These are phyloP conservation scores for Gadus chalcogrammus DNA, from an alignment of 2,113 vertebrate genomes.

Conservation along the genomic window DNA sequence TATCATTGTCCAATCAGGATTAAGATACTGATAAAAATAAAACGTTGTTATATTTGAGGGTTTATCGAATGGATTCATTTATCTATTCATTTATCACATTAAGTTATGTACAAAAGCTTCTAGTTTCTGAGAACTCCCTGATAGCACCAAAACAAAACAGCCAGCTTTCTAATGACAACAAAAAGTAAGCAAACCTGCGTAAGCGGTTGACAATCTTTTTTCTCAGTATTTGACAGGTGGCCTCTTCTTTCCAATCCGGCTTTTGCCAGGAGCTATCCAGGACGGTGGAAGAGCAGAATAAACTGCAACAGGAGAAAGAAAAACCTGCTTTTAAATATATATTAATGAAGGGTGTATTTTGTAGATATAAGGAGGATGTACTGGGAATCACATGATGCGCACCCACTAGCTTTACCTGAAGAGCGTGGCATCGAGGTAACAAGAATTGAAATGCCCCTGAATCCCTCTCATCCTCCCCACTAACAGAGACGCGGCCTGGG, in stretches of 20 bases:
- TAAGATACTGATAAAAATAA: not conserved
- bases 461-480: slow-evolving; percentile 78
- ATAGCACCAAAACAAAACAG: not conserved
- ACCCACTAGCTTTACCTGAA: slow-evolving; percentile 70
- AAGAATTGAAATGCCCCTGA: slow-evolving; percentile 81
- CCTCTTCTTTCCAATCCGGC: slow-evolving; percentile 49
- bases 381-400: not conserved
- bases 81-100: too few species aligned
- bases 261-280: slow-evolving; percentile 67
- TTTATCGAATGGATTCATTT: too few species aligned
- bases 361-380: not conserved
- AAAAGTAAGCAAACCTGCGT: slow-evolving; percentile 64
- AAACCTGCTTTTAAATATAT: not conserved
- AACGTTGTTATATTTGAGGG: too few species aligned
- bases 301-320: slow-evolving; percentile 50
- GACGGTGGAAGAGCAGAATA: slow-evolving; percentile 72
- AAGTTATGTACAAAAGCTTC: too few species aligned
- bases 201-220: slow-evolving; percentile 73
- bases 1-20: not conserved
- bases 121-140: not conserved
- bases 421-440: slow-evolving; percentile 78
- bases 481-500: slow-evolving; percentile 58
- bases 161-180: not conserved
- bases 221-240: slow-evolving; percentile 64
- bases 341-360: not conserved